phyloP scores from a whole-genome alignment of 2,888 invertebrate genomes.

The Coleophora deauratella region DNA sequence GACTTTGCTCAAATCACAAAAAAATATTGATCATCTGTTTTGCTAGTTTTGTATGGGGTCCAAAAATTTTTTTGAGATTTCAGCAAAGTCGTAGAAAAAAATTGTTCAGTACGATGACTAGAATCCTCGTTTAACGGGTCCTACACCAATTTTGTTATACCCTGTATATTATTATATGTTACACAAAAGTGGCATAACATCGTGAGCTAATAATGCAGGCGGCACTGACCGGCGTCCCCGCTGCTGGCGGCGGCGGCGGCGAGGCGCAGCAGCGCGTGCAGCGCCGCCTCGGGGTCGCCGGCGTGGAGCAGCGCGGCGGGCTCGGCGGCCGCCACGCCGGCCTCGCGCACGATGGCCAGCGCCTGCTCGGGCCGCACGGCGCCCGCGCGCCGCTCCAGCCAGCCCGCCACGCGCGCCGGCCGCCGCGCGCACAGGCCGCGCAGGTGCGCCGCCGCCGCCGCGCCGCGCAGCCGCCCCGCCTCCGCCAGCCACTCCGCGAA shows the following conservation, averaged over 20 bases:
- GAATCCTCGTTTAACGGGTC: too few relatives aligned
- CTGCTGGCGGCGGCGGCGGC: slow-evolving; percentile 20
- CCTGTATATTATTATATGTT: too few relatives aligned
- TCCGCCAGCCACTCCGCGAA: slow-evolving; percentile 42
- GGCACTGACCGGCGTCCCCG: slow-evolving; percentile 11
- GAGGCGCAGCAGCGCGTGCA: slow-evolving; percentile 40
- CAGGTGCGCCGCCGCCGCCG: slow-evolving; percentile 41
- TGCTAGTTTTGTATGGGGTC: too few relatives aligned
- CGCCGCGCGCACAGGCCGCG: slow-evolving; percentile 38
- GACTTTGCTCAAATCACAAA: too few relatives aligned
- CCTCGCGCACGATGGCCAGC: slow-evolving; percentile 37
- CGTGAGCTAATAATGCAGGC: neutral
- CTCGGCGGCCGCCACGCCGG: slow-evolving; percentile 43
- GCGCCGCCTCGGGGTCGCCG: slow-evolving; percentile 52
- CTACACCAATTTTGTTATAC: too few relatives aligned
- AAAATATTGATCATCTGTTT: too few relatives aligned
- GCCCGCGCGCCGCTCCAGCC: slow-evolving; percentile 42
- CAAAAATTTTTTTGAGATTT: too few relatives aligned
- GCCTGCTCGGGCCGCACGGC: slow-evolving; percentile 57
- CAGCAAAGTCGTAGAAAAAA: too few relatives aligned
- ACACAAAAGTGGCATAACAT: too few relatives aligned
- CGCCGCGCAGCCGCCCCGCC: slow-evolving; percentile 35
- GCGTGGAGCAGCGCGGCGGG: slow-evolving; percentile 53
- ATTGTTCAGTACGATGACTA: too few relatives aligned
- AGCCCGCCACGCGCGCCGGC: slow-evolving; percentile 35